Evolutionary conservation across 2,113 vertebrate genomes (phyloP).

Genomic region (Eidolon helvum): DNA sequence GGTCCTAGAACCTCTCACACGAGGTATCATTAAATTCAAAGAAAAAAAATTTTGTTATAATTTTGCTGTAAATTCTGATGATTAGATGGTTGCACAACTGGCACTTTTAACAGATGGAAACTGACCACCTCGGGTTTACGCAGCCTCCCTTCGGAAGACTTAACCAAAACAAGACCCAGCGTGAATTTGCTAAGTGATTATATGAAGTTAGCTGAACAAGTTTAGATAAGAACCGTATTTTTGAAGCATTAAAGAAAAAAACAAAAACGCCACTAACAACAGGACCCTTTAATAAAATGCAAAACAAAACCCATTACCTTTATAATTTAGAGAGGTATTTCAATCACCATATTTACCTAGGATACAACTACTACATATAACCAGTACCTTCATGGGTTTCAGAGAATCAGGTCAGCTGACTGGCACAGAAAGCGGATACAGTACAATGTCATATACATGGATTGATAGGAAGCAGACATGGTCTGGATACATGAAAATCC

Average conservation of each 20-base stretch:
- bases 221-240: slow-evolving; percentile 34
- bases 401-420: slow-evolving; percentile 49
- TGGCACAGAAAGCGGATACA: slow-evolving; percentile 65
- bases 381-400: slow-evolving; percentile 66
- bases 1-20: slow-evolving; percentile 47
- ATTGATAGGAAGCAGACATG: background rate
- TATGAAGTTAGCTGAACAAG: background rate
- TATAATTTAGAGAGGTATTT: slow-evolving; percentile 64
- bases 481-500: background rate
- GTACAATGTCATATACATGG: slow-evolving; percentile 44
- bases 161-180: slow-evolving; percentile 11
- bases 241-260: slow-evolving; percentile 39
- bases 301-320: slow-evolving; percentile 53
- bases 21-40: slow-evolving; percentile 56
- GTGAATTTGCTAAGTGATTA: background rate
- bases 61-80: slow-evolving; percentile 56
- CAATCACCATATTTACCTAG: slow-evolving; percentile 45
- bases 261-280: slow-evolving; percentile 8
- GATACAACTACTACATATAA: slow-evolving; percentile 39
- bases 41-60: slow-evolving; percentile 14
- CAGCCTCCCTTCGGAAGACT: background rate
- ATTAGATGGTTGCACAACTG: background rate
- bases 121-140: background rate
- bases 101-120: background rate
- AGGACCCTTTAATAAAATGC: slow-evolving; percentile 53